Conservation (phyloP, 2,797 vertebrate species). For the Pangasius djambal region DNA sequence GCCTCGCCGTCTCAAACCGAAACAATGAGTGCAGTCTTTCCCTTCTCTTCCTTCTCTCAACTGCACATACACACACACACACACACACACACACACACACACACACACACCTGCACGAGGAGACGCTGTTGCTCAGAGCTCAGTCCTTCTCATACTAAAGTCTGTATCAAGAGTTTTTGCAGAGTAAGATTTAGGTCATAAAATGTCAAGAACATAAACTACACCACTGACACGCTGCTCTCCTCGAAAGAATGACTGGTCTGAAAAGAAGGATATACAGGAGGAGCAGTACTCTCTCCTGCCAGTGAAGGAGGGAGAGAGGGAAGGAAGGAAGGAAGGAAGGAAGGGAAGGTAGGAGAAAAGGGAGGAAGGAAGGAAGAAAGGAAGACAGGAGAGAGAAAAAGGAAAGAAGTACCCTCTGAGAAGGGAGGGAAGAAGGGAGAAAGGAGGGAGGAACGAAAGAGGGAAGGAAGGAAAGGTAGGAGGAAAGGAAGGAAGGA, state of each 20-base stretch:
- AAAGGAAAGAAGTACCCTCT: too few relatives aligned
- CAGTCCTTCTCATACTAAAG: background rate
- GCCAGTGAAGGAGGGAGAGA: background rate
- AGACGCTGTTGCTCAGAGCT: background rate
- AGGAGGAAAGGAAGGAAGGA: background rate
- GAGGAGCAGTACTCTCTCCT: background rate
- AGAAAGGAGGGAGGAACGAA: background rate
- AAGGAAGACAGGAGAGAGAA: rapidly evolving
- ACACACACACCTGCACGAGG: background rate
- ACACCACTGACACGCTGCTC: background rate
- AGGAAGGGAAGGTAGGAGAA: background rate
- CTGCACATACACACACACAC: constrained; percentile 43
- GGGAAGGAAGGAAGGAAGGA: background rate
- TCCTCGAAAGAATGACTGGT: background rate
- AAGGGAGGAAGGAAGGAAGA: background rate
- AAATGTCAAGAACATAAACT: constrained; percentile 10
- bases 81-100: constrained; percentile 36
- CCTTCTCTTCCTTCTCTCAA: constrained; percentile 18
- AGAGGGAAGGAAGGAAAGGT: background rate
- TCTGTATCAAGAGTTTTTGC: background rate
- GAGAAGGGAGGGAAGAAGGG: too few relatives aligned
- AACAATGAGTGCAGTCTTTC: constrained; percentile 68
- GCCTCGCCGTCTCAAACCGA: constrained; percentile 61
- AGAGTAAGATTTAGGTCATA: background rate
- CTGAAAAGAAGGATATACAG: background rate